Percentiles rank a stretch among this genome's conserved stretches.
Conservation (phyloP, 2,797 vertebrate genomes). For the Nannoperca australis region DNA sequence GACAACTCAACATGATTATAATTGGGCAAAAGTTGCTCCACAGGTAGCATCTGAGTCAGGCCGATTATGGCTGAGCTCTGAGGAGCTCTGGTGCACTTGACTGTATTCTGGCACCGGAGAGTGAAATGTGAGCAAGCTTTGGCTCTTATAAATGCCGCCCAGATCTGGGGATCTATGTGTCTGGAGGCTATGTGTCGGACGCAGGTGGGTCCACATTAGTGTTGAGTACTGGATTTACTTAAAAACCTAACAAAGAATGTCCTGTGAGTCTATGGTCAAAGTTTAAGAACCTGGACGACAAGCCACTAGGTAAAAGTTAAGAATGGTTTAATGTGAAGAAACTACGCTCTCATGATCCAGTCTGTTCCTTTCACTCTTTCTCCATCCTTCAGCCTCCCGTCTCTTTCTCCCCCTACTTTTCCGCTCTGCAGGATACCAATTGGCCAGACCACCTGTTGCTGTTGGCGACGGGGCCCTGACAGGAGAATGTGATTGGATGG, state of each 20-base stretch:
- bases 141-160: not conserved
- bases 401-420: slow-evolving; percentile 73
- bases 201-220: slow-evolving; percentile 8
- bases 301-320: slow-evolving; percentile 33
- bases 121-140: slow-evolving; percentile 36
- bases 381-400: slow-evolving; percentile 65
- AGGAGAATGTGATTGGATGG: slow-evolving; percentile 84
- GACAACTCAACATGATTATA: slow-evolving; percentile 59
- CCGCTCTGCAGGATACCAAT: slow-evolving; percentile 79
- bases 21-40: slow-evolving; percentile 58
- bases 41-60: slow-evolving; percentile 52
- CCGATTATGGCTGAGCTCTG: slow-evolving; percentile 28
- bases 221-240: slow-evolving; percentile 28
- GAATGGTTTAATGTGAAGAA: slow-evolving; percentile 48
- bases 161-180: not conserved
- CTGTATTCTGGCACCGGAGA: slow-evolving; percentile 40
- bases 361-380: slow-evolving; percentile 53
- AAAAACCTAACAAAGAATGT: slow-evolving; percentile 26
- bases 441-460: slow-evolving; percentile 84
- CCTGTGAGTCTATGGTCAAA: slow-evolving; percentile 16
- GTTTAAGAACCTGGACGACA: slow-evolving; percentile 26
- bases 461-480: slow-evolving; percentile 77
- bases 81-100: slow-evolving; percentile 18
- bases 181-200: not conserved
- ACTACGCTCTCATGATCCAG: slow-evolving; percentile 48